Evolutionary conservation across 2,888 invertebrate genomes (phyloP).

Genomic region (Rhagophthalmus giganteus): DNA sequence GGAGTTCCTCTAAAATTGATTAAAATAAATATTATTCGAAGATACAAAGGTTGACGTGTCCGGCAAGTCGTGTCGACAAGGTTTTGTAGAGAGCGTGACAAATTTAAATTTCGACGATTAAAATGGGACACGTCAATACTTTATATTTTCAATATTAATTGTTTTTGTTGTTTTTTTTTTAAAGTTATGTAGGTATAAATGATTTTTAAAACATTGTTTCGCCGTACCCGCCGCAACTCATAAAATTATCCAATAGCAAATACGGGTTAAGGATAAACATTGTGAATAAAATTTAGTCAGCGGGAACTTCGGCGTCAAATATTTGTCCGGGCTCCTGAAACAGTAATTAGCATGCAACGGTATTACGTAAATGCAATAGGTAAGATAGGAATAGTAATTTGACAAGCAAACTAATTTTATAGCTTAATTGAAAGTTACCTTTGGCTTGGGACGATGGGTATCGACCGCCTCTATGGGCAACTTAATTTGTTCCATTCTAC

Average conservation of each 20-base stretch:
- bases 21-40: too few relatives aligned
- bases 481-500: slow-evolving; percentile 91
- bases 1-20: too few relatives aligned
- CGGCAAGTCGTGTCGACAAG: too few relatives aligned
- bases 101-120: too few relatives aligned
- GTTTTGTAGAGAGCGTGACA: too few relatives aligned
- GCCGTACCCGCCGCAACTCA: too few relatives aligned
- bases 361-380: slow-evolving; percentile 17
- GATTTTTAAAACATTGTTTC: too few relatives aligned
- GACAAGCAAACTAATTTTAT: slow-evolving; percentile 4
- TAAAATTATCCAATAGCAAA: not conserved
- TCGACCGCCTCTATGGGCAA: slow-evolving; percentile 93
- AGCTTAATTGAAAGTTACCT: slow-evolving; percentile 55
- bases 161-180: too few relatives aligned
- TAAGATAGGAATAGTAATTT: slow-evolving; percentile 1
- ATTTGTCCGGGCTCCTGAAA: slow-evolving; percentile 51
- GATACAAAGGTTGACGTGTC: too few relatives aligned
- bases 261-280: not conserved
- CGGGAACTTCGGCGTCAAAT: slow-evolving; percentile 31
- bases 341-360: slow-evolving; percentile 43
- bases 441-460: slow-evolving; percentile 92
- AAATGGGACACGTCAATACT: too few relatives aligned
- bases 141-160: too few relatives aligned
- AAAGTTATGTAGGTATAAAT: too few relatives aligned
- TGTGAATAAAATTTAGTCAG: slow-evolving; percentile 14